These are phyloP conservation scores for Galaxias olidus DNA, from an alignment of 2,797 vertebrate genomes.

Conservation along the genomic window DNA sequence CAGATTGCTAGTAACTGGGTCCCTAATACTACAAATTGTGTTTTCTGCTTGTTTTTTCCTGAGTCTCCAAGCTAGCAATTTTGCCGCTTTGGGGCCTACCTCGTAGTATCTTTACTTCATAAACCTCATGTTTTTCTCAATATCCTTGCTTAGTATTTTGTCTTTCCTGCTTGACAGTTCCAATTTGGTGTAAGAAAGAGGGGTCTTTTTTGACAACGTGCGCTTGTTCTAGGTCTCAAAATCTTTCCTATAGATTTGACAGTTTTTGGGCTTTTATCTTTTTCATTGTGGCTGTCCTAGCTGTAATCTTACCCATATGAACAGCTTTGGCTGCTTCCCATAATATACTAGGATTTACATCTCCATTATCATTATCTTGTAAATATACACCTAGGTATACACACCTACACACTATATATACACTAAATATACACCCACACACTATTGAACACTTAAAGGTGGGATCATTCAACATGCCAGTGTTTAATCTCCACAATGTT, in stretches of 20 bases:
- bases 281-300: too few relatives aligned
- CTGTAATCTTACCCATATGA: background rate
- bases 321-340: slow-evolving; percentile 8
- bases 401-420: too few relatives aligned
- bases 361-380: slow-evolving; percentile 4
- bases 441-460: background rate
- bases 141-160: background rate
- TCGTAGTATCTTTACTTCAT: slow-evolving; percentile 11
- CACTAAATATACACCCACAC: too few relatives aligned
- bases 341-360: background rate
- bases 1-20: background rate
- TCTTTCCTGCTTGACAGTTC: background rate
- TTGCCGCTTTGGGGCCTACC: background rate
- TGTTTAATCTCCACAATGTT: slow-evolving; percentile 24
- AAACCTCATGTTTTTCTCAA: slow-evolving; percentile 16
- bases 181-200: background rate
- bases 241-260: background rate
- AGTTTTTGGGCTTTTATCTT: background rate
- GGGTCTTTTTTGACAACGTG: background rate
- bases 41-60: slow-evolving; percentile 19
- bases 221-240: slow-evolving; percentile 12
- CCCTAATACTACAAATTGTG: slow-evolving; percentile 14
- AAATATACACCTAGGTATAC: background rate
- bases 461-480: slow-evolving; percentile 8
- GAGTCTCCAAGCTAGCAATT: slow-evolving; percentile 8